Base-by-base conservation (phyloP, 2,888 invertebrate genomes). In the Plebejus anna region DNA sequence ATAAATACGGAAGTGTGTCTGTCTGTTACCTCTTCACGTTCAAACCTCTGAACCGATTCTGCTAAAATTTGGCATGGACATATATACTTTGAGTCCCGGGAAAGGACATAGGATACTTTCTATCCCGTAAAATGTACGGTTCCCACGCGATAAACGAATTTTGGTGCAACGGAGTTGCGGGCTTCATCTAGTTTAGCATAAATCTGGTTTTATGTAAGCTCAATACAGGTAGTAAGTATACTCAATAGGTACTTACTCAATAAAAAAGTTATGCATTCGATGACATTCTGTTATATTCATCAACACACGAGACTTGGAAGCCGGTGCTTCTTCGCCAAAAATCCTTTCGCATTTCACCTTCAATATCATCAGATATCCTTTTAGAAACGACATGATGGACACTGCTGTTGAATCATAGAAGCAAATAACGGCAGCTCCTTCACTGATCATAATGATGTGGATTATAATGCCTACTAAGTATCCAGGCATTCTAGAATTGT, bases 351-450 rank as follows among this genome's bases (percentile, higher is more conserved):
- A 87, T 81, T 88, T 86, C 22, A 82, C 81, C 75, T 78, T 83
- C 59, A 90, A 80, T 78, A 91, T 87, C 7, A 79, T 80, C 79
- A 87, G 81, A 79, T 91, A 90, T 0, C 90, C 91, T 80, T 88
- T 90, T 0, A 91, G 80, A 81, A 88, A 91, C 1, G 85, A 81
- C 88, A 90, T 88, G 2, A 90, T 82, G 2, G 86, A 83, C 0
- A 90, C 83, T 6, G 86, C 86, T 66, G 84, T 86, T 73, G 86
- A 82, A 78, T 91, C 91, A 59, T 85, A 90, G 1, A 78, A 82
- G 9, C 87, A 88, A 42, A 90, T n/a, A 0, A 87, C 78, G 13
- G 84, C 87, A 22, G 86, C 78, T 0, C 89, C 90, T 76, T 87
- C 84, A 5, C 78, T 81, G 1, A 82, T 82, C 83, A 90, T 84